Percentiles rank a stretch among this genome's conserved stretches.
These are phyloP conservation scores for Helleia helle DNA, from an alignment of 2,888 invertebrate species.

Conservation along the genomic window DNA sequence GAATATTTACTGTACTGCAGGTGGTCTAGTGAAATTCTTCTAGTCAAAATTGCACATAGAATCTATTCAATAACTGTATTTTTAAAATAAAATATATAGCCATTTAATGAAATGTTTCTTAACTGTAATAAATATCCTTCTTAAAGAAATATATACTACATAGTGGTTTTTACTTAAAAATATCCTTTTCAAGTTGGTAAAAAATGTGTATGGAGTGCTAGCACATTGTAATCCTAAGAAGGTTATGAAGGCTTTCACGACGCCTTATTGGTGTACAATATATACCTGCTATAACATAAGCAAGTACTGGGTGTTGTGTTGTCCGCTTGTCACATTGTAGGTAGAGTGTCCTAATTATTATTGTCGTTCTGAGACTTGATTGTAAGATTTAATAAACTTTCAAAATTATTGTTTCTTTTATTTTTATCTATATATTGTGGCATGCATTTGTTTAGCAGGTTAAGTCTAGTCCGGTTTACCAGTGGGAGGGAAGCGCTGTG, in stretches of 20 bases:
- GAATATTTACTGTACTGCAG: background rate
- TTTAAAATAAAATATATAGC: background rate
- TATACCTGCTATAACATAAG: background rate
- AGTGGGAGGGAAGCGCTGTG: too few species aligned
- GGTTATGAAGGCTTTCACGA: background rate
- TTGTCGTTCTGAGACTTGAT: slow-evolving; percentile 52
- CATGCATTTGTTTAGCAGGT: too few species aligned
- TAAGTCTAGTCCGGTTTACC: too few species aligned
- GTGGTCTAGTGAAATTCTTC: slow-evolving; percentile 4
- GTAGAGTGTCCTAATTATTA: slow-evolving; percentile 53
- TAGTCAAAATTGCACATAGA: slow-evolving; percentile 7
- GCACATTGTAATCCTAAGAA: background rate
- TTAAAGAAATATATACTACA: background rate
- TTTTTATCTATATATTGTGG: too few species aligned
- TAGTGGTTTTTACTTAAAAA: background rate
- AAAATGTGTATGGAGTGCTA: background rate
- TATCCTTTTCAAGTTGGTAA: background rate
- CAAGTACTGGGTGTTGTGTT: slow-evolving; percentile 23
- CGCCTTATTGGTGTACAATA: background rate
- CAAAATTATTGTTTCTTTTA: slow-evolving; percentile 46
- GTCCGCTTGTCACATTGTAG: slow-evolving; percentile 48
- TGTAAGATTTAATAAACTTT: slow-evolving; percentile 68
- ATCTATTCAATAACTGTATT: background rate
- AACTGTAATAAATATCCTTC: background rate
- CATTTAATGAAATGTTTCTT: background rate